Base-by-base conservation (phyloP, 2,888 invertebrate genomes). In the Platycheirus albimanus region DNA sequence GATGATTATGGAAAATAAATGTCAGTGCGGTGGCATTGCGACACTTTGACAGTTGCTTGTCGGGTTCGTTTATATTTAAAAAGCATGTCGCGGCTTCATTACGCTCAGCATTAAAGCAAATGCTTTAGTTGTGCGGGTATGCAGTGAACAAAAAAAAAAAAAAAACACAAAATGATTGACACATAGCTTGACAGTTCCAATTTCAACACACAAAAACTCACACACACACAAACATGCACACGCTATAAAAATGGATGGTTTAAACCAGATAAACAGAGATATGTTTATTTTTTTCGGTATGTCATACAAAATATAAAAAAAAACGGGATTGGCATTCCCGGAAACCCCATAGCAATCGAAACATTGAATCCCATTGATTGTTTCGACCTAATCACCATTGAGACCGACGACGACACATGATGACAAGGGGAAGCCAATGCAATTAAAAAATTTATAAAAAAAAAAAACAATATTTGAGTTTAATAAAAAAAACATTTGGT, bases 301-400 rank as follows among this genome's bases (percentile, higher is more conserved):
- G 6, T 36, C 63, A 70, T 61, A 74, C n/a, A n/a, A n/a, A n/a
- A n/a, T n/a, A n/a, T n/a, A n/a, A n/a, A n/a, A n/a, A 45, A 66
- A 66, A 63, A 20, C 54, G 7, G 61, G 71, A 81, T 80, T 80
- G 64, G 43, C 80, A 72, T 47, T 72, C 81, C 81, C 81, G 81
- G 78, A 83, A 69, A 71, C 56, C 51, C 63, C 5, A 43, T 43
- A 11, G 45, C 69, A 56, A 63, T 69, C 20, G 54, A 63, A 78
- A 83, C 67, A 78, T 63, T 72, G 67, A 78, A 78, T 67, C 54
- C 72, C 69, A 70, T 64, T 80, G 70, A 80, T 80, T 80, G 80
- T 63, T 64, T 69, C 83, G 64, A 51, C 56, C 67, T 81, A 81
- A 77, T 83, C 83, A 78, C 78, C 78, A 56, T 5, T 51, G 71